Conservation (phyloP, 2,888 invertebrate species). For the Hemaris fuciformis region DNA sequence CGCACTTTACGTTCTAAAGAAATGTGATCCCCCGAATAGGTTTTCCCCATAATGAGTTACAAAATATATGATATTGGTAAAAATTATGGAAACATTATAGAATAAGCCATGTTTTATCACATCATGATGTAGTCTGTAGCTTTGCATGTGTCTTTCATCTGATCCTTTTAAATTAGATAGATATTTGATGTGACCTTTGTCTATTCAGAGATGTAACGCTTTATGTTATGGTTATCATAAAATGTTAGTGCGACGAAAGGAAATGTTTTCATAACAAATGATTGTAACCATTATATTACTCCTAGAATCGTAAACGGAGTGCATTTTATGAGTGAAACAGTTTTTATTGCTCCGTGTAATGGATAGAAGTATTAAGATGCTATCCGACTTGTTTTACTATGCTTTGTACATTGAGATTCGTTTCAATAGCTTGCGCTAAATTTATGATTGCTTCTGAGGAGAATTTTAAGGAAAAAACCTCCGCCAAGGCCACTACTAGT, state of each 20-base stretch:
- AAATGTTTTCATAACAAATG: conserved; percentile 27
- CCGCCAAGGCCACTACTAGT: not conserved
- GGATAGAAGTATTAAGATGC: conserved; percentile 32
- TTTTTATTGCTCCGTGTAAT: conserved; percentile 38
- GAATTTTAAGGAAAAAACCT: not conserved
- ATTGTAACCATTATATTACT: conserved; percentile 45
- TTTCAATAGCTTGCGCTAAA: not conserved
- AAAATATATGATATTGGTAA: too few species aligned
- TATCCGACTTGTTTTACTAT: not conserved
- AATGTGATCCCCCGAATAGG: too few species aligned
- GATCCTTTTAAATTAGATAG: too few species aligned
- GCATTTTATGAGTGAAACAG: conserved; percentile 44
- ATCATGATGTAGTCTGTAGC: too few species aligned
- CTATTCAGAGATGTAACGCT: conserved; percentile 31
- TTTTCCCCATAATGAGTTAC: too few species aligned
- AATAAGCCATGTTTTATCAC: too few species aligned
- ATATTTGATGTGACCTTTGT: too few species aligned
- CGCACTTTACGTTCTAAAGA: too few species aligned
- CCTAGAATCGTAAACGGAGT: conserved; percentile 42
- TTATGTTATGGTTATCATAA: not conserved
- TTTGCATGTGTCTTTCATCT: too few species aligned
- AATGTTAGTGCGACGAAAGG: not conserved
- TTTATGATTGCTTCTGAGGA: not conserved
- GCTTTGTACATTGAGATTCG: not conserved
- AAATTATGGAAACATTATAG: too few species aligned